Conservation (phyloP, 2,797 vertebrate species). For the Labeo calbasu region DNA sequence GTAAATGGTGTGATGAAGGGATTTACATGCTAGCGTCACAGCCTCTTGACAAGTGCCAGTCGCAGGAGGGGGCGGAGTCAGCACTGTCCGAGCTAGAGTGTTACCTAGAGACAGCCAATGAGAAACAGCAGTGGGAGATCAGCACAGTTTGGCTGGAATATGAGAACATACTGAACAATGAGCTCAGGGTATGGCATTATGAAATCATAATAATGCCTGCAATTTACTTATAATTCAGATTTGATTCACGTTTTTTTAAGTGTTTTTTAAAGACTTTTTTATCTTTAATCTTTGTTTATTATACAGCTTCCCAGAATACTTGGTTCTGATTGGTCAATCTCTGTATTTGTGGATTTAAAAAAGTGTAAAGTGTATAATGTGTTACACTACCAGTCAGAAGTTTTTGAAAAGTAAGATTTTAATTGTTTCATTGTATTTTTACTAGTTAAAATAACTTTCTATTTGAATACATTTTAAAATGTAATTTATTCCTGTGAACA, state of each 20-base stretch:
- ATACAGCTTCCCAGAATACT: no score
- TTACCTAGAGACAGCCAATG: conserved; percentile 85
- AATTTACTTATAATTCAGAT: background rate
- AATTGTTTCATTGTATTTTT: no score
- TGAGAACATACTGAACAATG: conserved; percentile 84
- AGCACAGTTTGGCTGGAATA: conserved; percentile 82
- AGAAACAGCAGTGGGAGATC: conserved; percentile 85
- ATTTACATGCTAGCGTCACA: conserved; percentile 96
- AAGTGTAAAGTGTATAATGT: no score
- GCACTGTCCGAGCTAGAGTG: conserved; percentile 93
- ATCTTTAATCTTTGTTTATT: no score
- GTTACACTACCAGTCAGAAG: no score
- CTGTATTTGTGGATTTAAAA: no score
- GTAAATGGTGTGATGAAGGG: conserved; percentile 93
- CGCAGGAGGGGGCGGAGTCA: conserved; percentile 94
- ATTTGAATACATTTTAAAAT: no score
- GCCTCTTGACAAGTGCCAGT: conserved; percentile 96
- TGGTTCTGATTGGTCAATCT: no score
- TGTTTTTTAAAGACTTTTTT: no score
- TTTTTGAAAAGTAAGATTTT: no score
- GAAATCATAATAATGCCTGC: background rate
- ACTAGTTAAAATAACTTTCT: no score
- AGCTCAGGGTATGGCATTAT: conserved; percentile 82
- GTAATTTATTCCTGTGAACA: no score
- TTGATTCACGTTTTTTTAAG: background rate